Percentiles rank a stretch among this genome's conserved stretches.
Evolutionary conservation across 2,113 vertebrate genomes (phyloP).

Genomic region (Pristiophorus japonicus): DNA sequence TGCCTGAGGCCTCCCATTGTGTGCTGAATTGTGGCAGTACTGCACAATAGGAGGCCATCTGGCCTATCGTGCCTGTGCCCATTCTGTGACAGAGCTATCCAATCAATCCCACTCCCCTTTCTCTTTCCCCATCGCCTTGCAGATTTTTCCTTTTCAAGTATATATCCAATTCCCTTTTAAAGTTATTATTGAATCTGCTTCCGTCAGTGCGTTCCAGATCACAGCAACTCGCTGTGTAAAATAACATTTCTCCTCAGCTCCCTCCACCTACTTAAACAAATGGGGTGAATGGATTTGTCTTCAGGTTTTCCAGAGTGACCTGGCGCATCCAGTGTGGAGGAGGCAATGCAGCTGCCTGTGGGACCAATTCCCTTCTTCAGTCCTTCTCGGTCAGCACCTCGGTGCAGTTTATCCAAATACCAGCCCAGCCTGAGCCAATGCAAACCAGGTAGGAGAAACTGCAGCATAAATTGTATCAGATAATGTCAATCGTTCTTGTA

Average conservation of each 20-base stretch:
- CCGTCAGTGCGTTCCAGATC: neutral
- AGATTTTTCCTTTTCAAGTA: neutral
- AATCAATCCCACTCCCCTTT: neutral
- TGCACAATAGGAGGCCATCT: neutral
- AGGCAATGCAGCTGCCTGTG: conserved; percentile 50
- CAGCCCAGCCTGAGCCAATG: conserved; percentile 54
- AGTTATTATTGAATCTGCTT: neutral
- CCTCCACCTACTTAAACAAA: neutral
- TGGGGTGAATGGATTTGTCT: neutral
- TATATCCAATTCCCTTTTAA: neutral
- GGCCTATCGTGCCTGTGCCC: too few relatives aligned
- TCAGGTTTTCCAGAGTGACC: conserved; percentile 62
- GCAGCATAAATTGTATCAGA: neutral
- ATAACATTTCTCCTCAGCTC: neutral
- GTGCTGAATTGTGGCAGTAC: neutral
- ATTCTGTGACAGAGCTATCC: too few relatives aligned
- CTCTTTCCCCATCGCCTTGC: neutral
- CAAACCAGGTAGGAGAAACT: conserved; percentile 63
- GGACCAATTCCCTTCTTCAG: conserved; percentile 49
- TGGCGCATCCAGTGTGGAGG: conserved; percentile 74
- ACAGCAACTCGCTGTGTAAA: neutral
- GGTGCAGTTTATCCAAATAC: conserved; percentile 74
- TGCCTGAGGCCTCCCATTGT: too few relatives aligned
- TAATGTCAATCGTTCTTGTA: neutral
- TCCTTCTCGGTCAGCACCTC: conserved; percentile 69